Conservation (phyloP, 2,113 vertebrate species). For the Ardeotis arabs region DNA sequence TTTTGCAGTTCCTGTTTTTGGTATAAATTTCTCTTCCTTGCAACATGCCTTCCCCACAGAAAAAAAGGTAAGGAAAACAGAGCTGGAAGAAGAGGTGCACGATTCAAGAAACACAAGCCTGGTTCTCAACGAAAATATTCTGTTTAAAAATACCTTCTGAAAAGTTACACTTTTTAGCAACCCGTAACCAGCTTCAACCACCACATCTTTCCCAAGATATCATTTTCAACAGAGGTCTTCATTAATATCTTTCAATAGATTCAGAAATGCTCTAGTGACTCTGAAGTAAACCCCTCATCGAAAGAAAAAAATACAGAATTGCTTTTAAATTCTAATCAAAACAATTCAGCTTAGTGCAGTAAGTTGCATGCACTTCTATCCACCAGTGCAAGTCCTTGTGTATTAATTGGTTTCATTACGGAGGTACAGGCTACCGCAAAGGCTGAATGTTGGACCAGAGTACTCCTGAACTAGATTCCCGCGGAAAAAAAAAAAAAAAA, state of each 20-base stretch:
- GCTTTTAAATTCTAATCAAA: background rate
- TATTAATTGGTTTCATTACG: background rate
- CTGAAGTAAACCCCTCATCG: background rate
- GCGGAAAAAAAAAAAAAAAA: no score
- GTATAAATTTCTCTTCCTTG: background rate
- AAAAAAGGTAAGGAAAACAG: background rate
- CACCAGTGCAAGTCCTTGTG: background rate
- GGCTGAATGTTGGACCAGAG: background rate
- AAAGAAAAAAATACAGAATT: background rate
- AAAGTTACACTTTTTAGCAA: background rate
- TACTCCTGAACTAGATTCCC: background rate
- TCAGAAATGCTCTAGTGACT: background rate
- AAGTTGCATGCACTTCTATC: background rate
- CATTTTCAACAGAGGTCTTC: background rate
- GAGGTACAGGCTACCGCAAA: background rate
- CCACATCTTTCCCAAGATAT: background rate
- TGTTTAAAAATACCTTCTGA: background rate
- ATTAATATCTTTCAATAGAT: background rate
- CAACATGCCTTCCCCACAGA: background rate
- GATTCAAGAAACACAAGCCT: background rate
- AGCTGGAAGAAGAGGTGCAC: background rate
- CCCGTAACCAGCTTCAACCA: background rate
- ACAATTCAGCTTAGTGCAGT: background rate
- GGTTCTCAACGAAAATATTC: background rate
- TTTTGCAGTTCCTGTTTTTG: background rate